Conservation (phyloP, 2,888 invertebrate genomes). For the Dryococelus australis region DNA sequence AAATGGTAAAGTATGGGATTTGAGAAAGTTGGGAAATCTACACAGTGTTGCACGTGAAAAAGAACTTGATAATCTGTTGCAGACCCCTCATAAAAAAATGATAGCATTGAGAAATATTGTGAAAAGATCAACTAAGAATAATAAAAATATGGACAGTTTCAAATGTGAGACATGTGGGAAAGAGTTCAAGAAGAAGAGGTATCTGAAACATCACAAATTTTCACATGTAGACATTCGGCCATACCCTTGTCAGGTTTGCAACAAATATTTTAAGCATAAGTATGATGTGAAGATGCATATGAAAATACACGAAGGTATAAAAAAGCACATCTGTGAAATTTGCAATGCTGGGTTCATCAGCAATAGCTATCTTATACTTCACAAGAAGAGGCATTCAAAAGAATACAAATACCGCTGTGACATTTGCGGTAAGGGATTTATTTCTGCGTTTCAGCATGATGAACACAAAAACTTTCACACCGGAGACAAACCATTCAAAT, state of each 20-base stretch:
- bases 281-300: slow-evolving; percentile 31
- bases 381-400: slow-evolving; percentile 51
- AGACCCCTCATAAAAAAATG: background rate
- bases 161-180: slow-evolving; percentile 31
- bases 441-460: slow-evolving; percentile 50
- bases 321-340: slow-evolving; percentile 52
- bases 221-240: slow-evolving; percentile 32
- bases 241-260: slow-evolving; percentile 52
- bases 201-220: slow-evolving; percentile 46
- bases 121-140: background rate
- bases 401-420: slow-evolving; percentile 53
- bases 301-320: slow-evolving; percentile 4
- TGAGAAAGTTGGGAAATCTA: background rate
- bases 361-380: slow-evolving; percentile 53
- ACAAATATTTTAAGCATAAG: slow-evolving; percentile 50
- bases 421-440: slow-evolving; percentile 52
- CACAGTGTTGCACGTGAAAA: background rate
- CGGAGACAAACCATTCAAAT: slow-evolving; percentile 38
- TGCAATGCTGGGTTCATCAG: slow-evolving; percentile 53
- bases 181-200: slow-evolving; percentile 34
- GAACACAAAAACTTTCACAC: slow-evolving; percentile 54
- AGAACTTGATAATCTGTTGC: background rate
- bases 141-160: background rate
- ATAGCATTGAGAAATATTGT: background rate
- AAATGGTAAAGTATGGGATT: background rate